These are phyloP conservation scores for Notodonta dromedarius DNA, from an alignment of 2,888 invertebrate genomes.

Conservation along the genomic window DNA sequence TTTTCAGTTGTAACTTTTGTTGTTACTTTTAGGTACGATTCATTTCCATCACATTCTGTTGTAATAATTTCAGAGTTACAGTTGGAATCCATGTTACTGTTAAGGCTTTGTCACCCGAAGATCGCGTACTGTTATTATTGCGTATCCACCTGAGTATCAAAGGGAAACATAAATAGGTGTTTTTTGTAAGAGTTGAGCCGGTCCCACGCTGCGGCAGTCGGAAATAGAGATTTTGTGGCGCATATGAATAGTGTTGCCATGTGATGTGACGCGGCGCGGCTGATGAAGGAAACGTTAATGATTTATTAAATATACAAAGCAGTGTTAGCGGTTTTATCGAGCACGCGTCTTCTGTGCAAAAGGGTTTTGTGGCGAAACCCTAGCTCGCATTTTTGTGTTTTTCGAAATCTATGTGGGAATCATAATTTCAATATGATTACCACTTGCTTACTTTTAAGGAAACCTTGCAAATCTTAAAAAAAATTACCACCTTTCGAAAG, in stretches of 20 bases:
- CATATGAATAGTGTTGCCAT: constrained; percentile 29
- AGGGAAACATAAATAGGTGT: constrained; percentile 30
- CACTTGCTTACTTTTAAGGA: too few species aligned
- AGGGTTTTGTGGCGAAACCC: too few species aligned
- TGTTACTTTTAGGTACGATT: too few species aligned
- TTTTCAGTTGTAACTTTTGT: too few species aligned
- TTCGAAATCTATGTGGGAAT: too few species aligned
- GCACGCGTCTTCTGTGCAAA: too few species aligned
- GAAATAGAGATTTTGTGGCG: constrained; percentile 34
- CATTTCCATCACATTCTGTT: too few species aligned
- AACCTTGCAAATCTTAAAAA: too few species aligned
- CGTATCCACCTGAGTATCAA: constrained; percentile 14
- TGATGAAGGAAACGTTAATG: neutral
- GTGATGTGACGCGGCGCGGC: neutral
- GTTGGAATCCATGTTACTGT: constrained; percentile 2
- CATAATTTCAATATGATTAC: too few species aligned
- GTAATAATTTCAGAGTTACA: neutral
- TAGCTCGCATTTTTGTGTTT: too few species aligned
- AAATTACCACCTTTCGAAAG: too few species aligned
- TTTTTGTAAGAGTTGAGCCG: constrained; percentile 30
- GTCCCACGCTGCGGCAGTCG: constrained; percentile 32
- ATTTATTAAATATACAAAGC: neutral
- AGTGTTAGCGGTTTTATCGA: too few species aligned
- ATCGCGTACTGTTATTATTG: constrained; percentile 12
- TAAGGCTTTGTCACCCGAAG: constrained; percentile 17